Evolutionary conservation across 1,140 invertebrate species (phyloP).

Genomic region (Macrosteles quadrilineatus): DNA sequence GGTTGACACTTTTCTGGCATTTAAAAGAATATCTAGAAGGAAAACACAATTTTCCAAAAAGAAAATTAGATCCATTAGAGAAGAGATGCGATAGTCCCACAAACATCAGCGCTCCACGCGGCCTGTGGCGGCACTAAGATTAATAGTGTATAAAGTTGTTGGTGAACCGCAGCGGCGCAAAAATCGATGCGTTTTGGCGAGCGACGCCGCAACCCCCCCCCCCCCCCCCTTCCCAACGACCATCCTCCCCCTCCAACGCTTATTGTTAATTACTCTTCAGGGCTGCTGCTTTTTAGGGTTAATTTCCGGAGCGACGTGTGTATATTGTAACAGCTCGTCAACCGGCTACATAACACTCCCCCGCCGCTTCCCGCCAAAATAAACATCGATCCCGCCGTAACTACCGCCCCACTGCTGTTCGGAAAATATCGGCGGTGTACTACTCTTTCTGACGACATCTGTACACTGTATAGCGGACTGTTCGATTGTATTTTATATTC

Average conservation of each 20-base stretch:
- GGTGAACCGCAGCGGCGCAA: not conserved
- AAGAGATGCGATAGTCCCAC: not conserved
- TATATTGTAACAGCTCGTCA: conserved; percentile 26
- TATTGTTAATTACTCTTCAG: conserved; percentile 26
- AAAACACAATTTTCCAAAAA: too few relatives aligned
- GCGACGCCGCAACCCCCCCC: not conserved
- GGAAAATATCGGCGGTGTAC: conserved; percentile 1
- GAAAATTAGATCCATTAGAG: too few relatives aligned
- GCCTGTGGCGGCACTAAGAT: not conserved
- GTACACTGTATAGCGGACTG: too few relatives aligned
- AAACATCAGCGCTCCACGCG: not conserved
- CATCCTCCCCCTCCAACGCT: not conserved
- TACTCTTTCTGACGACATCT: not conserved
- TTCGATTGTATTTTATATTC: too few relatives aligned
- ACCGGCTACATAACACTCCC: not conserved
- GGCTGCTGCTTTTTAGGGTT: conserved; percentile 23
- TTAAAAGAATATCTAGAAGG: too few relatives aligned
- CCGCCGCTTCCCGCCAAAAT: conserved; percentile 1
- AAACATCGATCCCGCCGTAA: conserved; percentile 18
- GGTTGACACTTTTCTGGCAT: too few relatives aligned
- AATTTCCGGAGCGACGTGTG: conserved; percentile 22
- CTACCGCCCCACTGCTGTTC: not conserved
- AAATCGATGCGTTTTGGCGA: conserved; percentile 23
- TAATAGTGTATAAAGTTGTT: conserved; percentile 9
- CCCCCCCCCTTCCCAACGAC: not conserved